Evolutionary conservation across 53 echinoderm and acorn worm genomes (phyloP).

Genomic region (Luidia sarsii): DNA sequence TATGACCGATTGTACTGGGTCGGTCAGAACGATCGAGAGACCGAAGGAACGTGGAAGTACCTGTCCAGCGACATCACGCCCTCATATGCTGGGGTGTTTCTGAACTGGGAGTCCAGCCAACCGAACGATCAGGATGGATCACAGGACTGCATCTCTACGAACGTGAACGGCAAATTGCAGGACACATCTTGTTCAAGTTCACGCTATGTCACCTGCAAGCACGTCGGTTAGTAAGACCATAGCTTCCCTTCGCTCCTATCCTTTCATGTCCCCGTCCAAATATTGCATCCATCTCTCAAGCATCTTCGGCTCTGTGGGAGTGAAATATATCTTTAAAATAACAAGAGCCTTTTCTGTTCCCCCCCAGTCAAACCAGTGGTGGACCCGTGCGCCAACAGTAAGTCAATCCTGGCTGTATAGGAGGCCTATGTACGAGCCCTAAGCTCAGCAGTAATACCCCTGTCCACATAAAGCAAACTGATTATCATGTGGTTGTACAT

Average conservation of each 20-base stretch:
- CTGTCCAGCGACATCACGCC: neutral
- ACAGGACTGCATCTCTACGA: slow-evolving; percentile 37
- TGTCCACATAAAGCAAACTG: too few species aligned
- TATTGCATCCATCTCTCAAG: neutral
- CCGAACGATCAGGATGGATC: neutral
- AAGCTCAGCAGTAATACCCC: too few species aligned
- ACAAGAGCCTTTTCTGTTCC: neutral
- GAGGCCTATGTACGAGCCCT: too few species aligned
- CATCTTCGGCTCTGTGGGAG: neutral
- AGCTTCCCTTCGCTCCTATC: neutral
- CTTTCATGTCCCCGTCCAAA: neutral
- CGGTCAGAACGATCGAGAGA: slow-evolving; percentile 45
- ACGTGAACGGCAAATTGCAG: neutral
- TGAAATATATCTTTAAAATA: neutral
- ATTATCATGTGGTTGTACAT: too few species aligned
- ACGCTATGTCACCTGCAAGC: slow-evolving; percentile 16
- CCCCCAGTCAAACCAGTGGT: neutral
- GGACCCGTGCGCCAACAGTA: neutral
- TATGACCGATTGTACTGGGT: slow-evolving; percentile 6
- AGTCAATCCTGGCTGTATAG: too few species aligned
- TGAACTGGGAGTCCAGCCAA: neutral
- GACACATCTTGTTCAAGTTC: neutral
- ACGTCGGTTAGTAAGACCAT: neutral
- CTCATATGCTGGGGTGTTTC: slow-evolving; percentile 19
- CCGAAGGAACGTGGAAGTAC: slow-evolving; percentile 31